Base-by-base conservation (phyloP, 2,113 vertebrate genomes). In the Hyla sarda region DNA sequence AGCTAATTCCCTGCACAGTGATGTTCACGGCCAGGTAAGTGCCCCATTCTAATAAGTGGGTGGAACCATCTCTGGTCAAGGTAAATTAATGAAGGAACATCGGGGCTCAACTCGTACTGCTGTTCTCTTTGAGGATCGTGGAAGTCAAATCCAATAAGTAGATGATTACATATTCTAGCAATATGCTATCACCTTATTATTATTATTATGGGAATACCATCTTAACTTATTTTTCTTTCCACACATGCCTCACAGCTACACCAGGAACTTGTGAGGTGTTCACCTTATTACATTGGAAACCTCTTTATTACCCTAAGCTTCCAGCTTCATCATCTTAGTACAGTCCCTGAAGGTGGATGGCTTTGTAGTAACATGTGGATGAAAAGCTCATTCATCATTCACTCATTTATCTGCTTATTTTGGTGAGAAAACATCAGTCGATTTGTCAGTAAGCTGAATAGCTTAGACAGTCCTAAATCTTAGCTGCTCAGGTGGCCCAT, bases 401-500 rank as follows among this genome's bases (percentile, higher is more conserved):
- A 47, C 30, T 47, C n/a, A 52, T 23, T 34, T 21, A 23, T 10
- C 77, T 5, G 6, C 11, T 37, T 77, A 77, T 28, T 58, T 45
- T 19, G 25, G 25, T 30, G 54, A 60, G 41, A 60, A 37, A 75
- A 25, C 50, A 10, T 69, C 19, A 32, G 60, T 65, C 25, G 5
- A 32, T 67, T 67, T 16, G 1, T 67, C 65, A 32, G 30, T 14
- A 65, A 30, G 6, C 9, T 32, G 30, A 69, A 16, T 3, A 34
- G 65, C 65, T 32, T 32, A 12, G 17, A 7, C 13, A 16, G 7
- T 41, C 19, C 19, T 19, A 6, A 76, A 32, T 62, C 54, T 62
- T 74, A 85, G 58, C 83, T 71, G 34, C 65, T 83, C 72, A 88
- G 48, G 72, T 88, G 85, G 13, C 60, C 80, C 69, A 88, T 82